Percentiles rank a stretch among this genome's conserved stretches.
Conservation (phyloP, 1,140 invertebrate genomes). For the Dinoponera quadriceps region DNA sequence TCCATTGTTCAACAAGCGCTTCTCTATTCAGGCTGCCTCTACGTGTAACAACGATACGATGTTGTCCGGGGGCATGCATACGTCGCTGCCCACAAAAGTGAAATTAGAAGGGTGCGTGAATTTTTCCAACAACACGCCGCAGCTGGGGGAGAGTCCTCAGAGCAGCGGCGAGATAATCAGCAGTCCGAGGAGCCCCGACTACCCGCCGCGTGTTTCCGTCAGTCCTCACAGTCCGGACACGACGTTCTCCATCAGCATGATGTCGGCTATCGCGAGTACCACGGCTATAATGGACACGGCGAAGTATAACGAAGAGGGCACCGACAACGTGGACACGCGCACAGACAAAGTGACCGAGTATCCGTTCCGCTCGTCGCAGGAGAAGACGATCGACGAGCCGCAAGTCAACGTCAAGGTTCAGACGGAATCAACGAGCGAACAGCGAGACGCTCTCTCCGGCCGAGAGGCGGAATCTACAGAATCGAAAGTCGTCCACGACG, state of each 20-base stretch:
- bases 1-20: slow-evolving; percentile 17
- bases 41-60: slow-evolving; percentile 68
- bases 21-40: slow-evolving; percentile 73
- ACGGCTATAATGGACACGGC: slow-evolving; percentile 71
- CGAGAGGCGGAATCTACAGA: not conserved
- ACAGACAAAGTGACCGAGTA: slow-evolving; percentile 63
- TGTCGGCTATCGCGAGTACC: slow-evolving; percentile 63
- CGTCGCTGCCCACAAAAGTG: slow-evolving; percentile 60
- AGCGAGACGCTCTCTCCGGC: not conserved
- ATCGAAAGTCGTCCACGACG: slow-evolving; percentile 45
- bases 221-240: slow-evolving; percentile 73
- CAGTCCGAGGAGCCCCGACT: slow-evolving; percentile 83
- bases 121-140: slow-evolving; percentile 79
- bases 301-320: slow-evolving; percentile 64
- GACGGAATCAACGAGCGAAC: slow-evolving; percentile 46
- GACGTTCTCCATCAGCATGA: slow-evolving; percentile 72
- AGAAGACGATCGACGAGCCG: slow-evolving; percentile 58
- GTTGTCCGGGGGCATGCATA: slow-evolving; percentile 58
- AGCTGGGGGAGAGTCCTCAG: slow-evolving; percentile 81
- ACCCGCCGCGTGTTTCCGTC: slow-evolving; percentile 78
- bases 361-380: slow-evolving; percentile 58
- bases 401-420: slow-evolving; percentile 59
- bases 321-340: slow-evolving; percentile 30
- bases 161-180: slow-evolving; percentile 76
- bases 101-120: slow-evolving; percentile 77